Percentiles rank a stretch among this genome's conserved stretches.
These are phyloP conservation scores for Drosophila tropicalis DNA, from an alignment of 1,140 invertebrate species.

Conservation along the genomic window DNA sequence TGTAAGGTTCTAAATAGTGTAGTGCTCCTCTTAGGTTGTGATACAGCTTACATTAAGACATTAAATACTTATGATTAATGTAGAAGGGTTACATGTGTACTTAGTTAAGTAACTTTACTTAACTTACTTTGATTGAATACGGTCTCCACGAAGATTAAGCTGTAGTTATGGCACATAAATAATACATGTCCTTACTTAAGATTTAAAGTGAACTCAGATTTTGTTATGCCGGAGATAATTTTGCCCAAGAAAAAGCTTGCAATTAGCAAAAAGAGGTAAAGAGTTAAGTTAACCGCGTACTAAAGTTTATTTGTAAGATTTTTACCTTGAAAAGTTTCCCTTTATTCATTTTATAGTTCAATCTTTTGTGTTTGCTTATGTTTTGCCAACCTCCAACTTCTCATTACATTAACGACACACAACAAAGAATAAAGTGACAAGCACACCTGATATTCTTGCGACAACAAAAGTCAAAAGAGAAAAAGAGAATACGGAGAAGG, in stretches of 20 bases:
- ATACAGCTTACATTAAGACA: no score
- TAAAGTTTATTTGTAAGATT: not conserved
- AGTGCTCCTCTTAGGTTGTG: no score
- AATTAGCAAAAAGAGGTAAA: not conserved
- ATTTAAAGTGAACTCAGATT: no score
- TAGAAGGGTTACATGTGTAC: no score
- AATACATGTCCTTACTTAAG: no score
- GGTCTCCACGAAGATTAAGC: no score
- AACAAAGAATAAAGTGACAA: slow-evolving; percentile 21
- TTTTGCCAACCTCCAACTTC: not conserved
- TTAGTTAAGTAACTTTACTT: no score
- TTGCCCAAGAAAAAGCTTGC: not conserved
- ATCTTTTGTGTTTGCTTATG: not conserved
- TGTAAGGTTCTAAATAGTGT: no score
- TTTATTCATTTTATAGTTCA: slow-evolving; percentile 8
- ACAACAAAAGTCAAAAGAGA: slow-evolving; percentile 17
- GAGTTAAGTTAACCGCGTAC: not conserved
- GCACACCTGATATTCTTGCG: slow-evolving; percentile 34
- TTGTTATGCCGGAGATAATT: not conserved
- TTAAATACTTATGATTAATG: no score
- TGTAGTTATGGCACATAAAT: no score
- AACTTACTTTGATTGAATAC: no score
- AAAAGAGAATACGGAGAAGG: slow-evolving; percentile 11
- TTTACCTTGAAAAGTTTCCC: not conserved
- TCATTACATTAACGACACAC: slow-evolving; percentile 5